These are phyloP conservation scores for Platygyra sinensis DNA, from an alignment of 64 coral and sea anemone genomes.

Conservation along the genomic window DNA sequence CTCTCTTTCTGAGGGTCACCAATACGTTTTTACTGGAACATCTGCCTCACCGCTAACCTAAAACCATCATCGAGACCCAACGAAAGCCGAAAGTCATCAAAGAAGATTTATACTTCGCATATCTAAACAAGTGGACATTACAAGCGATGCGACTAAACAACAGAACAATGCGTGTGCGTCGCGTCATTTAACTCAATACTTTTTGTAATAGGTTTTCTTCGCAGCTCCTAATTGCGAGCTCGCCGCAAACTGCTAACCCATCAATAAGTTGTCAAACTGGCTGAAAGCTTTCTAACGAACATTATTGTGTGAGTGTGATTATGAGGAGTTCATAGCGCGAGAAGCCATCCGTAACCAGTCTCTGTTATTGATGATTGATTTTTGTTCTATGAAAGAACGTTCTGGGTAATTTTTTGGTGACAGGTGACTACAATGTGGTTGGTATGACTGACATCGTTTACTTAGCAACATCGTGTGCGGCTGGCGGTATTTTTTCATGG, in stretches of 20 bases:
- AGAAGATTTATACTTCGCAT: not conserved
- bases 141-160: not conserved
- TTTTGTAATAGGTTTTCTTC: constrained; percentile 17
- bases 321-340: not conserved
- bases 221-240: not conserved
- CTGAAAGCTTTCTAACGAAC: constrained; percentile 1
- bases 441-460: constrained; percentile 11
- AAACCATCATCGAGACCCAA: constrained; percentile 5
- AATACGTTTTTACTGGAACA: not conserved
- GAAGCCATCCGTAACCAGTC: not conserved
- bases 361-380: constrained; percentile 6
- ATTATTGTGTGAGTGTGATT: not conserved
- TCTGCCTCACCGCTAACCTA: not conserved
- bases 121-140: constrained; percentile 1
- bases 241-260: constrained; percentile 10
- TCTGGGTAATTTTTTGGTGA: not conserved
- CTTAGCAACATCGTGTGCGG: not conserved
- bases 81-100: not conserved
- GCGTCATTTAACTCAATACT: constrained; percentile 23
- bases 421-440: constrained; percentile 14
- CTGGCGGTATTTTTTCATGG: constrained; percentile 2
- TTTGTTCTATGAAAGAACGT: not conserved
- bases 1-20: not conserved
- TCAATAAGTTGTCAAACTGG: constrained; percentile 11
- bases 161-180: not conserved